A percentile compares a stretch with the other conserved stretches of the same genome.
These are phyloP conservation scores for Chalcosyrphus nemorum DNA, from an alignment of 2,888 invertebrate species.

Conservation along the genomic window DNA sequence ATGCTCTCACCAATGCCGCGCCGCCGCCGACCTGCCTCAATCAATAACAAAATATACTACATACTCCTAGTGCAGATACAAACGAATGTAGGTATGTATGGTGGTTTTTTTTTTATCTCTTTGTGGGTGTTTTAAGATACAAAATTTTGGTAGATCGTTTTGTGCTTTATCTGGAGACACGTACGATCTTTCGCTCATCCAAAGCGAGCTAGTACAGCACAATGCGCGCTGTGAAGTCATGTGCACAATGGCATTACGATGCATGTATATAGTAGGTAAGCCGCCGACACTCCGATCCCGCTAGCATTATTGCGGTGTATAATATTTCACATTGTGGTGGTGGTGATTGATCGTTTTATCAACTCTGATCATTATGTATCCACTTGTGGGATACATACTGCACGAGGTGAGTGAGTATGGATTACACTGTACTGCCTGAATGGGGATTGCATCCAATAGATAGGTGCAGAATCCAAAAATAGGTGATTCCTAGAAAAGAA, in stretches of 20 bases:
- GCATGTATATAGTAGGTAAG: background rate
- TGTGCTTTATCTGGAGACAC: slow-evolving; percentile 4
- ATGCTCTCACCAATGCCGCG: slow-evolving; percentile 5
- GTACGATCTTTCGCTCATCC: slow-evolving; percentile 24
- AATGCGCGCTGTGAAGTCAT: slow-evolving; percentile 19
- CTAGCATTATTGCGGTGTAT: slow-evolving; percentile 41
- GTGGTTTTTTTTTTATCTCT: background rate
- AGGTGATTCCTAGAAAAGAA: slow-evolving; percentile 7
- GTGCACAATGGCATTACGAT: slow-evolving; percentile 30
- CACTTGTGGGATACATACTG: slow-evolving; percentile 26
- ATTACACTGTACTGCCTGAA: slow-evolving; percentile 27
- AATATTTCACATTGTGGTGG: slow-evolving; percentile 67
- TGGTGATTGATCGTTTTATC: slow-evolving; percentile 70
- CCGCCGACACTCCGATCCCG: background rate
- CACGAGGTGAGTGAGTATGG: slow-evolving; percentile 40
- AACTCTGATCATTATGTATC: slow-evolving; percentile 62
- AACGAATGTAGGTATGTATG: too few relatives aligned
- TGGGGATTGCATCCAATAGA: slow-evolving; percentile 38
- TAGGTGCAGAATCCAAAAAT: slow-evolving; percentile 45
- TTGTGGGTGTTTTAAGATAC: slow-evolving; percentile 12
- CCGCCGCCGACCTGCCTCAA: slow-evolving; percentile 62
- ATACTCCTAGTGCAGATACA: background rate
- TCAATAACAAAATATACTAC: slow-evolving; percentile 43
- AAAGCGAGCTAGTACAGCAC: background rate
- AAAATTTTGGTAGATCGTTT: background rate